Conservation (phyloP, 2,888 invertebrate species). For the Lordiphosa fenestrarum region DNA sequence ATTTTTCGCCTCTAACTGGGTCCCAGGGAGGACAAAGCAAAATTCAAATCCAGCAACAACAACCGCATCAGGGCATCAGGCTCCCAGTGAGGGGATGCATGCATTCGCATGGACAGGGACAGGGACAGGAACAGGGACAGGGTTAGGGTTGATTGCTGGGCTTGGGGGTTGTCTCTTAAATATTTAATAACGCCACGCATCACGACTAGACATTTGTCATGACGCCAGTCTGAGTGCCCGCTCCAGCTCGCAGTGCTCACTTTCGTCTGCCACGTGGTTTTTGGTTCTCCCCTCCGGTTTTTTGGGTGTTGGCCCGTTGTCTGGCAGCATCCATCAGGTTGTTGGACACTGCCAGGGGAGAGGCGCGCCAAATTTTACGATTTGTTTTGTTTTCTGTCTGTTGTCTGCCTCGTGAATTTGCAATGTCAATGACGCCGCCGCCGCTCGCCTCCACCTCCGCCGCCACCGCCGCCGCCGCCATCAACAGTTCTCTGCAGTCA, state of each 20-base stretch:
- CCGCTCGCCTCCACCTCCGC: conserved; percentile 13
- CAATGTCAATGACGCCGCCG: conserved; percentile 67
- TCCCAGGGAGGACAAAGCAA: conserved; percentile 2
- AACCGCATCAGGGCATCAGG: conserved; percentile 7
- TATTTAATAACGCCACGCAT: conserved; percentile 66
- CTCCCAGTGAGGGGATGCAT: conserved; percentile 34
- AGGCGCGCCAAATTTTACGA: conserved; percentile 54
- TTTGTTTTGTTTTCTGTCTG: conserved; percentile 63
- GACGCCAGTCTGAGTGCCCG: conserved; percentile 9
- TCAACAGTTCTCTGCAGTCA: conserved; percentile 44
- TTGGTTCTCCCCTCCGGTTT: not conserved
- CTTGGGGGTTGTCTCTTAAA: conserved; percentile 39
- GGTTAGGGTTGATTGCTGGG: conserved; percentile 4
- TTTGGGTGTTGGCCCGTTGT: conserved; percentile 16
- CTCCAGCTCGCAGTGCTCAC: not conserved
- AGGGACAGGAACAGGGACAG: not conserved
- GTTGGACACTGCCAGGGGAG: conserved; percentile 14
- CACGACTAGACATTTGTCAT: conserved; percentile 27
- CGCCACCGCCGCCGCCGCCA: conserved; percentile 7
- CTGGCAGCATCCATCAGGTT: conserved; percentile 56
- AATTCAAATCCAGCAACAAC: conserved; percentile 14
- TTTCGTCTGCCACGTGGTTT: conserved; percentile 10
- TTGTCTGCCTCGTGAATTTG: conserved; percentile 52
- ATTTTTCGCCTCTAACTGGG: conserved; percentile 36
- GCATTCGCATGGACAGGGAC: conserved; percentile 30